A percentile compares a stretch with the other conserved stretches of the same genome.
Conservation (phyloP, 2,113 vertebrate genomes). For the Myiopsitta monachus region DNA sequence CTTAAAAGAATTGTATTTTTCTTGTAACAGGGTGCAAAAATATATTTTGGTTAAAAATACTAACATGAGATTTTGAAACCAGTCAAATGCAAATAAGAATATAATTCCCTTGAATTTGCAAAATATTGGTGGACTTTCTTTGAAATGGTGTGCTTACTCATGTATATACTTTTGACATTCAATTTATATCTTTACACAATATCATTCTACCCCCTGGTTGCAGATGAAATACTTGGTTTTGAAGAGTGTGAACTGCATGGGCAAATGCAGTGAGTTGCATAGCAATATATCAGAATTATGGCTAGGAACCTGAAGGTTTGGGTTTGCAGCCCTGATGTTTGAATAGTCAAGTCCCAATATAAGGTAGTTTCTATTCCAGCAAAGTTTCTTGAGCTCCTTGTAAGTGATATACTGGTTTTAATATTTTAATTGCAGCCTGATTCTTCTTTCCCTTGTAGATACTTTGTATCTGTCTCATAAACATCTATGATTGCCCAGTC, state of each 20-base stretch:
- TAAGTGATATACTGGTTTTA: not conserved
- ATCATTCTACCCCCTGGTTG: not conserved
- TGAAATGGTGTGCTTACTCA: not conserved
- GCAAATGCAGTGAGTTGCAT: not conserved
- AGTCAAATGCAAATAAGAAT: not conserved
- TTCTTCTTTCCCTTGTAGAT: not conserved
- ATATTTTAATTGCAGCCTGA: not conserved
- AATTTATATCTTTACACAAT: not conserved
- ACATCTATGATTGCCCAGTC: slow-evolving; percentile 31
- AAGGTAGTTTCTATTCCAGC: not conserved
- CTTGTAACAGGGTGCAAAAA: not conserved
- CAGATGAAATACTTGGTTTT: not conserved
- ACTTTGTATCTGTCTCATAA: slow-evolving; percentile 29
- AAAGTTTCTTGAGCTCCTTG: not conserved
- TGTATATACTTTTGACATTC: not conserved
- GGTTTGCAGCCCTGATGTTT: not conserved
- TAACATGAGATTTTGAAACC: not conserved
- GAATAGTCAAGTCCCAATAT: not conserved
- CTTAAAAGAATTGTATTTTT: not conserved
- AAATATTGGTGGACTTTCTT: not conserved
- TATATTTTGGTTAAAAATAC: not conserved
- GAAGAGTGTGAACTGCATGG: not conserved
- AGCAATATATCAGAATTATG: not conserved
- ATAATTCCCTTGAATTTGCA: not conserved
- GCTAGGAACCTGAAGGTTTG: not conserved